Conservation (phyloP, 2,888 invertebrate genomes). For the Actias luna region DNA sequence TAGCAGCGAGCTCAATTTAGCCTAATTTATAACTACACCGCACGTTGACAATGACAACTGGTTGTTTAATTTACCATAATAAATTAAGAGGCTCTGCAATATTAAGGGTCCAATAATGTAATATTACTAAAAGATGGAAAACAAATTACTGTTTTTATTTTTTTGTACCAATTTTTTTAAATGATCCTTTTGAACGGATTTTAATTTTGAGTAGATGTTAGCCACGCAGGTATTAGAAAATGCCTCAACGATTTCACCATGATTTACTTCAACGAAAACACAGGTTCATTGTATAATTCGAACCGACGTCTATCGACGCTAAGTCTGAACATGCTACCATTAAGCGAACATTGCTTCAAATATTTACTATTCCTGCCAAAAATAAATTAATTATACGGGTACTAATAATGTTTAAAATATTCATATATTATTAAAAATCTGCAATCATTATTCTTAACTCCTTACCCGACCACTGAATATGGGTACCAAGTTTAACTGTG, state of each 20-base stretch:
- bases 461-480: not conserved
- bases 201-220: no score
- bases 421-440: conserved; percentile 11
- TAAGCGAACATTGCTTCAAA: no score
- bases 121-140: not conserved
- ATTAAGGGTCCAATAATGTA: not conserved
- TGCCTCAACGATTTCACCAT: no score
- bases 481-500: conserved; percentile 24
- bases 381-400: not conserved
- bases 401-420: not conserved
- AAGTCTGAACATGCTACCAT: no score
- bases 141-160: not conserved
- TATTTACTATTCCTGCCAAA: not conserved
- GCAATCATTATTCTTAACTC: conserved; percentile 17
- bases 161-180: no score
- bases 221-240: no score
- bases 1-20: conserved; percentile 58
- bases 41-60: conserved; percentile 28
- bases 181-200: no score
- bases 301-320: no score
- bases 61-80: not conserved
- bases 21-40: conserved; percentile 59
- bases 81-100: not conserved
- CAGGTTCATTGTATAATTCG: no score
- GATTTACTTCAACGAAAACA: no score